Conservation (phyloP, 2,888 invertebrate genomes). For the Drosophila prolongata region DNA sequence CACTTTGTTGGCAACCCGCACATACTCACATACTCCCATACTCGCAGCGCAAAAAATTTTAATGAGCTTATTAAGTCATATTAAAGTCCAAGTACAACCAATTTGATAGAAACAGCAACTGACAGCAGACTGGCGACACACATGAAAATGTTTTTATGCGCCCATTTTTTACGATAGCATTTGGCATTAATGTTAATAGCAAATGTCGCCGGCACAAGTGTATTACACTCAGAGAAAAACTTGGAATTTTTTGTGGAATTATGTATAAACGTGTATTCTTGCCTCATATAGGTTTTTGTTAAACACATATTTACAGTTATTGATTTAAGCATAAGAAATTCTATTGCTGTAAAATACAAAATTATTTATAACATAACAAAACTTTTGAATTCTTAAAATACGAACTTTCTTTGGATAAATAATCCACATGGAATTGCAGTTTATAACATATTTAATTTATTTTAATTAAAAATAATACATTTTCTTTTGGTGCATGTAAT, state of each 20-base stretch:
- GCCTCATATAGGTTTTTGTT: no score
- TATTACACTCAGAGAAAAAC: not conserved
- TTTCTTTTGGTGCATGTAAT: constrained; percentile 11
- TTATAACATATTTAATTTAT: no score
- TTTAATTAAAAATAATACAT: no score
- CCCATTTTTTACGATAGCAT: constrained; percentile 52
- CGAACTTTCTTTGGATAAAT: no score
- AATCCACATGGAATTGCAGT: no score
- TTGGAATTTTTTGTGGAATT: no score
- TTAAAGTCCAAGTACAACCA: constrained; percentile 79
- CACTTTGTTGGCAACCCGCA: constrained; percentile 50
- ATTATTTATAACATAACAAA: no score
- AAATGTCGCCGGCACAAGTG: constrained; percentile 59
- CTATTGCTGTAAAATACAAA: not conserved
- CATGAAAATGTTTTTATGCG: constrained; percentile 54
- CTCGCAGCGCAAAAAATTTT: constrained; percentile 48
- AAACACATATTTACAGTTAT: no score
- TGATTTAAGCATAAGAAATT: no score
- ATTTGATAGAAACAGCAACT: constrained; percentile 68
- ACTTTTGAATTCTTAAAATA: no score
- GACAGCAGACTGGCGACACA: constrained; percentile 44
- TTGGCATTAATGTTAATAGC: constrained; percentile 73
- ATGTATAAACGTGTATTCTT: no score
- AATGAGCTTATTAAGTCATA: constrained; percentile 80
- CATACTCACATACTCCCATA: constrained; percentile 12